These are phyloP conservation scores for Homalodisca vitripennis DNA, from an alignment of 1,140 invertebrate genomes.

Conservation along the genomic window DNA sequence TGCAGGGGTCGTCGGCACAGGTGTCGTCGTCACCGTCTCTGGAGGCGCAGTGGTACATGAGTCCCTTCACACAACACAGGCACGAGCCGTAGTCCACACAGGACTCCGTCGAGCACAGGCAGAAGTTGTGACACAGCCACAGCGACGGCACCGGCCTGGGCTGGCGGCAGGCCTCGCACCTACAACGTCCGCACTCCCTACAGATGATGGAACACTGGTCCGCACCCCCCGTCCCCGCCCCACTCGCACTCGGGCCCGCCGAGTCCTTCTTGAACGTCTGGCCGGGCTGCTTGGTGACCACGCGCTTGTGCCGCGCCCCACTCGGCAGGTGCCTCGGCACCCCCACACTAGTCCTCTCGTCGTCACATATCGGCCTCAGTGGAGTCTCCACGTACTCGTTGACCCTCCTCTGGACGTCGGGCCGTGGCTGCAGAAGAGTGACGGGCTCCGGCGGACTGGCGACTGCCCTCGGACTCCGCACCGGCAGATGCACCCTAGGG, in stretches of 20 bases:
- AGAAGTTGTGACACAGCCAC: constrained; percentile 86
- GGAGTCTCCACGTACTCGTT: constrained; percentile 88
- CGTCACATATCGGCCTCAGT: constrained; percentile 49
- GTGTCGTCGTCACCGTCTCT: constrained; percentile 55
- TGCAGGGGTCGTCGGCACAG: constrained; percentile 75
- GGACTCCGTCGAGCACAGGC: constrained; percentile 81
- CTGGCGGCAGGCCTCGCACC: constrained; percentile 82
- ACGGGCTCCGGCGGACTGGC: constrained; percentile 36
- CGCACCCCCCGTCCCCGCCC: constrained; percentile 32
- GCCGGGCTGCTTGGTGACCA: constrained; percentile 33
- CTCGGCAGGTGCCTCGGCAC: constrained; percentile 34
- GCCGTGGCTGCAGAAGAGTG: constrained; percentile 65
- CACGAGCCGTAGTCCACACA: constrained; percentile 86
- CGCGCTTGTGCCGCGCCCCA: constrained; percentile 29
- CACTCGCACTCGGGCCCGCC: constrained; percentile 21
- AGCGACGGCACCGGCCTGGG: constrained; percentile 78
- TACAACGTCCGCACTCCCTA: constrained; percentile 78
- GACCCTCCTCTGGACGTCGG: constrained; percentile 69
- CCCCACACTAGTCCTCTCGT: constrained; percentile 40
- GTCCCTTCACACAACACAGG: constrained; percentile 88
- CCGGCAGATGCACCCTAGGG: constrained; percentile 13
- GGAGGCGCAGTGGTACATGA: constrained; percentile 90
- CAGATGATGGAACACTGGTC: constrained; percentile 69
- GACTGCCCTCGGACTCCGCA: background rate
- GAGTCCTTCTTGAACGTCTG: constrained; percentile 39